Conservation (phyloP, 2,113 vertebrate genomes). For the Cyanistes caeruleus region DNA sequence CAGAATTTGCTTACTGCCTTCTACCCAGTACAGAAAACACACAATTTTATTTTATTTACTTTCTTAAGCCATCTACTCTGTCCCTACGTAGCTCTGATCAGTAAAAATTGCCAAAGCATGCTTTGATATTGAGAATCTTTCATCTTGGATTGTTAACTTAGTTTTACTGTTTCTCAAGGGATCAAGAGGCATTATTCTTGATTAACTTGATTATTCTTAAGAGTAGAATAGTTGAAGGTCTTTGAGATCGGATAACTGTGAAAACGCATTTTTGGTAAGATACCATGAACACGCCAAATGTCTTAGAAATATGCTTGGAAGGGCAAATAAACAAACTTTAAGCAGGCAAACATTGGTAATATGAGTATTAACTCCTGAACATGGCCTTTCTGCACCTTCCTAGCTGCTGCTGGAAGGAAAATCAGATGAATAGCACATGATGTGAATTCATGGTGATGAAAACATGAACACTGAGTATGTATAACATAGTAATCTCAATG, state of each 20-base stretch:
- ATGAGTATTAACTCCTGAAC: neutral
- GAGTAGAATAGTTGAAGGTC: neutral
- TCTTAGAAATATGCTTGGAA: neutral
- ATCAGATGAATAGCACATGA: neutral
- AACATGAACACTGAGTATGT: neutral
- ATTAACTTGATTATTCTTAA: neutral
- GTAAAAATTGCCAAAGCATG: neutral
- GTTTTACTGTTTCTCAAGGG: neutral
- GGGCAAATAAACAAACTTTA: neutral
- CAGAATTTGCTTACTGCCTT: neutral
- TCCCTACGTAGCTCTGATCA: neutral
- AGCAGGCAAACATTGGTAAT: neutral
- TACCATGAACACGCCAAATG: neutral
- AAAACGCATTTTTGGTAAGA: neutral
- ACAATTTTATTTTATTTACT: neutral
- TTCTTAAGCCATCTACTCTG: neutral
- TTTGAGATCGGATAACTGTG: neutral
- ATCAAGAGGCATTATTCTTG: neutral
- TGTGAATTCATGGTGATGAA: neutral
- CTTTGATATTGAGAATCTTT: neutral
- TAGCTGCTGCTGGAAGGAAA: neutral
- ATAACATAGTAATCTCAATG: rapidly evolving
- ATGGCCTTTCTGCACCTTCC: neutral
- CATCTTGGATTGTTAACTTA: neutral
- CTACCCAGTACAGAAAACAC: neutral